These are phyloP conservation scores for Cepaea nemoralis DNA, from an alignment of 1,140 invertebrate species.

Conservation along the genomic window DNA sequence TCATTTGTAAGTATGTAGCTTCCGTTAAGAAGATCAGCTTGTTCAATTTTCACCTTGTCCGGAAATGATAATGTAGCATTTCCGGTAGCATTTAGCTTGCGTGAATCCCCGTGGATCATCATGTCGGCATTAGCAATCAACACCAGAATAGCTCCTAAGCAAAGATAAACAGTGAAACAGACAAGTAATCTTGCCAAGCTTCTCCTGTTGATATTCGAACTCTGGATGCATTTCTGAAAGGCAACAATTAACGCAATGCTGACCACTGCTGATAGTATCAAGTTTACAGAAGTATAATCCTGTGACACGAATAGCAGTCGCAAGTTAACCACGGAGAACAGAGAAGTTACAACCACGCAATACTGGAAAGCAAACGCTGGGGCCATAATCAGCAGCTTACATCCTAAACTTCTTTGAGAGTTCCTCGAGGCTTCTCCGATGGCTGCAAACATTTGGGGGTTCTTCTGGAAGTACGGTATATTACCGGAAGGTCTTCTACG, in stretches of 20 bases:
- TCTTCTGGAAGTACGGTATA: background rate
- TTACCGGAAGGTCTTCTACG: background rate
- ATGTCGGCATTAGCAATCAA: background rate
- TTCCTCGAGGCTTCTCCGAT: background rate
- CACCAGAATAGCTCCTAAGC: background rate
- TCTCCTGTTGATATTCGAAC: background rate
- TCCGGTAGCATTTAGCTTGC: background rate
- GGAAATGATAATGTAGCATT: background rate
- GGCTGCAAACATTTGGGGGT: background rate
- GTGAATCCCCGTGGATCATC: background rate
- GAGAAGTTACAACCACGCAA: background rate
- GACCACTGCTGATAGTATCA: background rate
- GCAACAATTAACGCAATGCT: background rate
- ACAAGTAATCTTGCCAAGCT: background rate
- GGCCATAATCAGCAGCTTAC: background rate
- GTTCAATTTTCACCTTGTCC: background rate
- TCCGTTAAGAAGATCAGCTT: background rate
- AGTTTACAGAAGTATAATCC: background rate
- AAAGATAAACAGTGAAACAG: background rate
- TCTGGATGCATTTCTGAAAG: background rate
- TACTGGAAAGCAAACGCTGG: constrained; percentile 16
- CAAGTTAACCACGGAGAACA: background rate
- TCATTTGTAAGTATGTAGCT: background rate
- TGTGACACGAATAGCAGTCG: background rate
- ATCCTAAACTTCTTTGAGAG: background rate